phyloP scores from a whole-genome alignment of 2,113 vertebrate genomes.

The Neodontobutis hainanensis region DNA sequence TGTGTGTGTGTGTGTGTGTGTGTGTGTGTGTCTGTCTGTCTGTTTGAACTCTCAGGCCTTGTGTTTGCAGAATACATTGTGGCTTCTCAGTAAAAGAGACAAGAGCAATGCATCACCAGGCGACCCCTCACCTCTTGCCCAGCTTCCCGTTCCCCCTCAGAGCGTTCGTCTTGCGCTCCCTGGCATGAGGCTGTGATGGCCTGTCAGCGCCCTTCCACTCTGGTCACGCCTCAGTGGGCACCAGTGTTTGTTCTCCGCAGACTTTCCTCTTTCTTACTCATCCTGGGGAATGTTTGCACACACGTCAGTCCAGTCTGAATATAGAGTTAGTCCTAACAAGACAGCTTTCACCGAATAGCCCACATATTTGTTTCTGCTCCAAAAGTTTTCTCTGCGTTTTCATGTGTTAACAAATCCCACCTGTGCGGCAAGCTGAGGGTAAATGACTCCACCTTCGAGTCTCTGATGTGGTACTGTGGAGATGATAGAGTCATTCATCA shows the following conservation, averaged over 20 bases:
- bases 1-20: constrained; percentile 29
- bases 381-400: constrained; percentile 21
- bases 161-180: constrained; percentile 27
- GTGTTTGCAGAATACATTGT: constrained; percentile 8
- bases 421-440: not conserved
- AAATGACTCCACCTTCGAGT: not conserved
- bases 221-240: constrained; percentile 43
- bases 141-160: constrained; percentile 38
- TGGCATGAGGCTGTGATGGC: constrained; percentile 57
- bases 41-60: constrained; percentile 10
- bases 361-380: constrained; percentile 33
- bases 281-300: constrained; percentile 47
- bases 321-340: constrained; percentile 14
- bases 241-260: constrained; percentile 17
- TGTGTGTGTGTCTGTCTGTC: constrained; percentile 42
- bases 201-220: constrained; percentile 41
- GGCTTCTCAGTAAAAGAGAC: constrained; percentile 16
- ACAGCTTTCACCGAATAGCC: constrained; percentile 34
- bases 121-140: constrained; percentile 43
- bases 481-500: constrained; percentile 6
- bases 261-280: constrained; percentile 8
- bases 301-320: constrained; percentile 35
- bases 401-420: constrained; percentile 26
- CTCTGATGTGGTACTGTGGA: constrained; percentile 2
- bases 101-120: constrained; percentile 34